A percentile compares a stretch with the other conserved stretches of the same genome.
Evolutionary conservation across 1,140 invertebrate species (phyloP).

Genomic region (Drosophila repletoides): DNA sequence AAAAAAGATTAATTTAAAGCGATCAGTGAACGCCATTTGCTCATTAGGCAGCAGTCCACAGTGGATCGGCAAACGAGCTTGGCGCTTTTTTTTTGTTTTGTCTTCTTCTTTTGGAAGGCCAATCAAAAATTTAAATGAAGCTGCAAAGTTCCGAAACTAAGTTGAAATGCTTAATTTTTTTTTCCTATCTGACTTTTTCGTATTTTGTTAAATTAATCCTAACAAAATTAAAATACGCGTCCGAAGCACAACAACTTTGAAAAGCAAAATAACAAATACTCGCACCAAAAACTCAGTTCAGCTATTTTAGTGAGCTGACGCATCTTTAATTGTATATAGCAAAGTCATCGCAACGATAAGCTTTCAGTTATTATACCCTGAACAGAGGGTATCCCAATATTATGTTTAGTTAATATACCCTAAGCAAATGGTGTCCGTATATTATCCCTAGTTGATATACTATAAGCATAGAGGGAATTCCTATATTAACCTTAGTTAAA

Average conservation of each 20-base stretch:
- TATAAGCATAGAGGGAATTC: too few species aligned
- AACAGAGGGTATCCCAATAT: not conserved
- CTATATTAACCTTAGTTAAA: too few species aligned
- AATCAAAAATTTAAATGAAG: slow-evolving; percentile 81
- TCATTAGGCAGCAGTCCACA: slow-evolving; percentile 59
- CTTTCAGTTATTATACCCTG: not conserved
- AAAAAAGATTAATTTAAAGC: slow-evolving; percentile 81
- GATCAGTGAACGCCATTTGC: slow-evolving; percentile 80
- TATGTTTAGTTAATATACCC: too few species aligned
- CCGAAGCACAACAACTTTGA: slow-evolving; percentile 33
- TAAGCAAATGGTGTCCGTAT: too few species aligned
- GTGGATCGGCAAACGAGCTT: slow-evolving; percentile 67
- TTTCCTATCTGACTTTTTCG: slow-evolving; percentile 26
- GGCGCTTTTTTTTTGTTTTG: slow-evolving; percentile 20
- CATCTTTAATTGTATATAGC: slow-evolving; percentile 19
- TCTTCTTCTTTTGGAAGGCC: slow-evolving; percentile 55
- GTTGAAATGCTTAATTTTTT: slow-evolving; percentile 57
- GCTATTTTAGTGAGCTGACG: slow-evolving; percentile 62
- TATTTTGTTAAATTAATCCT: slow-evolving; percentile 67
- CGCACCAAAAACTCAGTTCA: slow-evolving; percentile 21
- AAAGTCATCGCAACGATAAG: slow-evolving; percentile 14
- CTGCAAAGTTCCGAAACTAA: slow-evolving; percentile 75
- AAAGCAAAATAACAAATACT: slow-evolving; percentile 28
- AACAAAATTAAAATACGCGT: slow-evolving; percentile 38
- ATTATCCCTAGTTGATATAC: too few species aligned